Conservation (phyloP, 2,113 vertebrate genomes). For the Rhabdomys dilectus region DNA sequence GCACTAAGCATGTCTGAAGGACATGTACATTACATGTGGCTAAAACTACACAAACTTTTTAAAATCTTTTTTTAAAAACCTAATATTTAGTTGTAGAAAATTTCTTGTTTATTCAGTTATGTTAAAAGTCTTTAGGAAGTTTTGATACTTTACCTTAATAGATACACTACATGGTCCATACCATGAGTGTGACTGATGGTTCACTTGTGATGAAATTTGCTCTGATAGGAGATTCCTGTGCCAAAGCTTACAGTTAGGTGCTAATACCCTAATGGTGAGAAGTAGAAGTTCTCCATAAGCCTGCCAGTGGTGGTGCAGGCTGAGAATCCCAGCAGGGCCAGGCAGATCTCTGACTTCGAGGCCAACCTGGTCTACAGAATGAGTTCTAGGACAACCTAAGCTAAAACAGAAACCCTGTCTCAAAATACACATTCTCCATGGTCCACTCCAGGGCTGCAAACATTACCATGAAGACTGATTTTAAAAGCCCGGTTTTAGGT, state of each 20-base stretch:
- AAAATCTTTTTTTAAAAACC: neutral
- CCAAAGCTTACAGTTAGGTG: neutral
- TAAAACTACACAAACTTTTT: neutral
- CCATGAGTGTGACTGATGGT: neutral
- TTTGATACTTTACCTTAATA: neutral
- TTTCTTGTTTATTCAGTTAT: neutral
- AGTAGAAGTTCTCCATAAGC: neutral
- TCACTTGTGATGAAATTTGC: neutral
- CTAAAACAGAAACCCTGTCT: neutral
- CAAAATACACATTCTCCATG: neutral
- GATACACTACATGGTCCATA: neutral
- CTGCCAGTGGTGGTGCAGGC: neutral
- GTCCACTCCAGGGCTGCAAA: neutral
- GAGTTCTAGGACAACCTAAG: neutral
- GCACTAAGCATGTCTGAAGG: neutral
- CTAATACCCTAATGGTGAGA: neutral
- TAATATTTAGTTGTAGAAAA: neutral
- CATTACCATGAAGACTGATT: neutral
- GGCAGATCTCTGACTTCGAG: neutral
- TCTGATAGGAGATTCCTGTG: neutral
- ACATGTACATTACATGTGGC: neutral
- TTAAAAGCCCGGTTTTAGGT: neutral
- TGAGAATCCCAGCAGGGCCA: neutral
- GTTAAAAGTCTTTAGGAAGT: neutral
- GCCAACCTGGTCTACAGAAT: neutral